Base-by-base conservation (phyloP, 2,888 invertebrate species). In the Polylopha cassiicola region DNA sequence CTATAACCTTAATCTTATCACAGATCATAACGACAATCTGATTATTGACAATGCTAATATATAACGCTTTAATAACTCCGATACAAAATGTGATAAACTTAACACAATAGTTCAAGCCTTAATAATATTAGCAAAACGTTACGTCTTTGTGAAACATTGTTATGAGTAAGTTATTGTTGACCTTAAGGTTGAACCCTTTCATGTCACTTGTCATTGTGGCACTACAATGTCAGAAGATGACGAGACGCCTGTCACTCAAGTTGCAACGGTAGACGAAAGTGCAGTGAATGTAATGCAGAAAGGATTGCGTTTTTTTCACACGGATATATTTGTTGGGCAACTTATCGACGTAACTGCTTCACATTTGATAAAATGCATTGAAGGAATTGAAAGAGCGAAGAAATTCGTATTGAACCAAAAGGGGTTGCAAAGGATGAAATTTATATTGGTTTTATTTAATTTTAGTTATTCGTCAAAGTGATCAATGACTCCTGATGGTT, bases 221-320 rank as follows among this genome's bases (percentile, higher is more conserved):
- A 51, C 51, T 58, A 68, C 69, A 74, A 70, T 65, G 53, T 55
- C 42, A 53, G 47, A 63, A 20, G 30, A 13, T 26, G 41, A 41
- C 20, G 36, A 30, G n/a, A n/a, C n/a, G 26, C 29, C 38, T 32
- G 41, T 41, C 36, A 41, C 30, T 41, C 41, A 41, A 63, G 63
- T 73, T 67, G 71, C 66, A 66, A 60, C 39, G 47, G 36, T 47
- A 51, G 46, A 56, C 42, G 52, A 54, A 65, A 72, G 70, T 70
- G 67, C 65, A 65, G 47, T 58, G 44, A 53, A 57, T 58, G 58
- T 51, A 48, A 44, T 44, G 49, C 48, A 44, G 48, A 48, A 51
- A 36, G 33, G 20, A 24, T 10, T 20, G 29, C 9, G 26, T 16
- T 11, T n/a, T 15, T 22, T 41, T 41, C 41, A 36, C 41, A 41